Conservation (phyloP, 2,797 vertebrate genomes). For the Enteromius fasciolatus region DNA sequence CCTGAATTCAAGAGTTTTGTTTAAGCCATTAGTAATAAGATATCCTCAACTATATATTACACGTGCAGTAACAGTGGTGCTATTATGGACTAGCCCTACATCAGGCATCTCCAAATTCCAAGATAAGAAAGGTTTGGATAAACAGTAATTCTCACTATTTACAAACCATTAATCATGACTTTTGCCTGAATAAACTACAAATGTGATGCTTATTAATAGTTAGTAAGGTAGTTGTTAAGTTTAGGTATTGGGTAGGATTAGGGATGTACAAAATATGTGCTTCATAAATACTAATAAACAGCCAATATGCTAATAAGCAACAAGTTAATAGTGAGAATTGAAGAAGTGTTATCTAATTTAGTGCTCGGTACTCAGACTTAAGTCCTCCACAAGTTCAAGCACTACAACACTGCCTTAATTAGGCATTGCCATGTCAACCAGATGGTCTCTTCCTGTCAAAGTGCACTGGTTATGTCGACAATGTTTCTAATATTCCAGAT, state of each 20-base stretch:
- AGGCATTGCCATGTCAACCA: not conserved
- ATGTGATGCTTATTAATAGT: no score
- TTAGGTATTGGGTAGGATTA: no score
- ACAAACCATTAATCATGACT: no score
- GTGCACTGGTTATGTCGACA: not conserved
- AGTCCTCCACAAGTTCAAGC: not conserved
- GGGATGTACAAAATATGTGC: not conserved
- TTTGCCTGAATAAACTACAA: no score
- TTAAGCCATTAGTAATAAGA: not conserved
- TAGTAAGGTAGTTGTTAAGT: no score
- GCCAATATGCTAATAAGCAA: not conserved
- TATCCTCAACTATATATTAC: not conserved
- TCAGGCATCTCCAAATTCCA: not conserved
- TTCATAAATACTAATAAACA: not conserved
- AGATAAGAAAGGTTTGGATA: not conserved
- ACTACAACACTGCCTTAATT: not conserved
- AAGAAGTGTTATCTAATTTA: not conserved
- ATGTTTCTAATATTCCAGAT: conserved; percentile 24
- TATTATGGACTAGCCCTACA: not conserved
- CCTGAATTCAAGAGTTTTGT: not conserved
- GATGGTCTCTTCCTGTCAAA: not conserved
- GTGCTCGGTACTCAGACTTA: not conserved
- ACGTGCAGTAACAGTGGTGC: not conserved
- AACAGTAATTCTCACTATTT: not conserved
- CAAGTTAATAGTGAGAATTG: not conserved